phyloP scores from a whole-genome alignment of 2,113 vertebrate genomes.

The Amazona guildingii region DNA sequence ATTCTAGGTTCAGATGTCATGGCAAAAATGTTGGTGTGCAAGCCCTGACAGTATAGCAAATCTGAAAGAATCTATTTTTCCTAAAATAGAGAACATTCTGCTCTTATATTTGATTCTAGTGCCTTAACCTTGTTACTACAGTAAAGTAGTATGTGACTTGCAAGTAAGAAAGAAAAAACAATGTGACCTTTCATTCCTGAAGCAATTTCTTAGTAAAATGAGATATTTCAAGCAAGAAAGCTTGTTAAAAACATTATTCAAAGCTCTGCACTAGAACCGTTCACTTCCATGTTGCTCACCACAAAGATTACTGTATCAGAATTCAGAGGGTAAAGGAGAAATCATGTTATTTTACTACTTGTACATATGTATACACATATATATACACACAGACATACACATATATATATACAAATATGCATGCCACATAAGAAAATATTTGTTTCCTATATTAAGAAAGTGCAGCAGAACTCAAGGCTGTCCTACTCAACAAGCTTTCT shows the following conservation, averaged over 20 bases:
- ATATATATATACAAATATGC: not conserved
- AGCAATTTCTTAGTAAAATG: slow-evolving; percentile 29
- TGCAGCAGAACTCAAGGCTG: not conserved
- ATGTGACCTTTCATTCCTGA: not conserved
- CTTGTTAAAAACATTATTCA: not conserved
- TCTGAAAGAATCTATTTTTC: not conserved
- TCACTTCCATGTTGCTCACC: not conserved
- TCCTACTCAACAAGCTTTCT: not conserved
- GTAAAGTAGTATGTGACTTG: not conserved
- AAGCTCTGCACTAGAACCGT: not conserved
- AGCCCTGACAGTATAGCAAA: not conserved
- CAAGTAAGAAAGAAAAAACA: not conserved
- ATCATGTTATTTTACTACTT: not conserved
- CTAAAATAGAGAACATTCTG: not conserved
- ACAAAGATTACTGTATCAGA: not conserved
- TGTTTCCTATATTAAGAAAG: not conserved
- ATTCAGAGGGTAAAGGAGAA: not conserved
- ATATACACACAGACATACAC: not conserved
- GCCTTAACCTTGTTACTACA: not conserved
- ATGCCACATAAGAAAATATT: accelerated
- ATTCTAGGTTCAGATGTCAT: not conserved
- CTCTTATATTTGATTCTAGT: not conserved
- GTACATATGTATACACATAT: accelerated
- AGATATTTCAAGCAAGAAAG: not conserved
- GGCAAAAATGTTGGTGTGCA: not conserved